Evolutionary conservation across 2,113 vertebrate species (phyloP).

Genomic region (Sinosuthora webbiana): DNA sequence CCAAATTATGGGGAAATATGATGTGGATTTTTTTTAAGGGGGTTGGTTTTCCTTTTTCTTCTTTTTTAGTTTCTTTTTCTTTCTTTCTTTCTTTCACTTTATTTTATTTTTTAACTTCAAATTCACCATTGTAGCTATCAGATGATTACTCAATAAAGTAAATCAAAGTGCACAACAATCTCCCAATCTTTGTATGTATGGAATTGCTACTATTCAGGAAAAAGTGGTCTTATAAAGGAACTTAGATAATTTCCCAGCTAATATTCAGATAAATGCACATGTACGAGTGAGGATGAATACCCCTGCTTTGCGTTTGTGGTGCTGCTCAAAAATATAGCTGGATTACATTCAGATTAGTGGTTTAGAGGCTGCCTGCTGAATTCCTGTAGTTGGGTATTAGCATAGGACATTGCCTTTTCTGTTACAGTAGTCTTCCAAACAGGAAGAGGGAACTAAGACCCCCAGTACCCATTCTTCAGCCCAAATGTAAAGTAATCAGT

Average conservation of each 20-base stretch:
- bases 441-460: background rate
- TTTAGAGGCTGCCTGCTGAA: background rate
- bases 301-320: background rate
- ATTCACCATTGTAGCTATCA: constrained; percentile 70
- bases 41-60: background rate
- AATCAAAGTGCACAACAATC: constrained; percentile 51
- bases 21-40: background rate
- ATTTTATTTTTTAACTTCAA: constrained; percentile 16
- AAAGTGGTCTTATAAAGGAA: background rate
- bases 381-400: background rate
- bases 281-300: background rate
- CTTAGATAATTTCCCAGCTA: background rate
- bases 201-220: background rate
- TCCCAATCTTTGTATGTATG: constrained; percentile 37
- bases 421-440: background rate
- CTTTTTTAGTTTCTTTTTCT: background rate
- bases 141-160: constrained; percentile 75
- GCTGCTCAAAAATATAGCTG: background rate
- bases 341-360: background rate
- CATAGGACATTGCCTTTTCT: background rate
- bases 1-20: constrained; percentile 61
- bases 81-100: background rate
- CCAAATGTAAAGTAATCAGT: background rate
- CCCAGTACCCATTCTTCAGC: background rate
- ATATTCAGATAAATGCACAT: background rate